Conservation (phyloP, 1,140 invertebrate species). For the Bactericera cockerelli region DNA sequence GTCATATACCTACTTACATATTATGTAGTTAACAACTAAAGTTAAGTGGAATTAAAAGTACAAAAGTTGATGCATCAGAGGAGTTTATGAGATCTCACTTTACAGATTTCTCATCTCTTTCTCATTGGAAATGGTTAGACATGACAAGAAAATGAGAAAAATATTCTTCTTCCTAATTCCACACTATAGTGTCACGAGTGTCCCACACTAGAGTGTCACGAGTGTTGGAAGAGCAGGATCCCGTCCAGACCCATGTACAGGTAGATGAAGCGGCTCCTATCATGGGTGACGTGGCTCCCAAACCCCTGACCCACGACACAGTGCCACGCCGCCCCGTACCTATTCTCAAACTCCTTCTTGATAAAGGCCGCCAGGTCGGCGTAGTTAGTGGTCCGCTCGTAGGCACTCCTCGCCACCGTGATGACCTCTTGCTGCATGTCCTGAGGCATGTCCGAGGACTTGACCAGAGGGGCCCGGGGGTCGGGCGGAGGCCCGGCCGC, state of each 20-base stretch:
- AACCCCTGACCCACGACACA: constrained; percentile 1
- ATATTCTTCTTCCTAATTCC: too few species aligned
- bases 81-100: too few species aligned
- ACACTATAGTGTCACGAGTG: too few species aligned
- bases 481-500: background rate
- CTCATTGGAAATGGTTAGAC: too few species aligned
- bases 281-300: background rate
- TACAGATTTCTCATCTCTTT: too few species aligned
- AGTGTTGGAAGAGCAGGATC: background rate
- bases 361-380: constrained; percentile 3
- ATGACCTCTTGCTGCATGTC: constrained; percentile 1
- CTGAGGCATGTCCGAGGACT: background rate
- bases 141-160: too few species aligned
- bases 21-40: too few species aligned
- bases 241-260: background rate
- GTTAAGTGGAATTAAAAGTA: too few species aligned
- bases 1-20: too few species aligned
- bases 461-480: background rate
- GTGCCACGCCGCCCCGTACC: background rate
- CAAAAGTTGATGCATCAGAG: too few species aligned
- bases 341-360: constrained; percentile 5
- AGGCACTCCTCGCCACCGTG: background rate
- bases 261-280: background rate
- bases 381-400: background rate
- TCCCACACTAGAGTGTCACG: background rate